Percentiles rank a stretch among this genome's conserved stretches.
phyloP scores from a whole-genome alignment of 2,888 invertebrate species.

The Anoplius nigerrimus region DNA sequence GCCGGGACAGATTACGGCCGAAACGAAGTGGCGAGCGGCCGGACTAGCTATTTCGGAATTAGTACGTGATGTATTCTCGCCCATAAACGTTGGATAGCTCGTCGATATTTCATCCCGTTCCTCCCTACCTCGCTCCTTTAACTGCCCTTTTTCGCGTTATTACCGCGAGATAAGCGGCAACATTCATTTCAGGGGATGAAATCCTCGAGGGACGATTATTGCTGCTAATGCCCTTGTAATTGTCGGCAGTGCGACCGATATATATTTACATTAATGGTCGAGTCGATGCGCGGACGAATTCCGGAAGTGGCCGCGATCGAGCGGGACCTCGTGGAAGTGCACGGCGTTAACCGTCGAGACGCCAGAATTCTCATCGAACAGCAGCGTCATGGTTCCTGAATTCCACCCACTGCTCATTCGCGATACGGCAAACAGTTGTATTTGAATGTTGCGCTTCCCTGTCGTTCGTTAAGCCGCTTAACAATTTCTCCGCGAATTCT shows the following conservation, averaged over 20 bases:
- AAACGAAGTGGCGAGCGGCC: constrained; percentile 43
- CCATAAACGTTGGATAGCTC: constrained; percentile 50
- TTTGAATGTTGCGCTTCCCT: no score
- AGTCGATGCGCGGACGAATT: no score
- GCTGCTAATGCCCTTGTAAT: constrained; percentile 45
- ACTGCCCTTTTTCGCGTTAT: constrained; percentile 57
- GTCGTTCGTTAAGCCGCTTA: no score
- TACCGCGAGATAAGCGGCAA: constrained; percentile 52
- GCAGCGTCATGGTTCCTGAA: no score
- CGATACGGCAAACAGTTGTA: no score
- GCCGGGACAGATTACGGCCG: constrained; percentile 50
- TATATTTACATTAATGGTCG: constrained; percentile 15
- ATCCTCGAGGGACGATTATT: constrained; percentile 48
- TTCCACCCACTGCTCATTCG: no score
- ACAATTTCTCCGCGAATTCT: no score
- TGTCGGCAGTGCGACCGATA: constrained; percentile 26
- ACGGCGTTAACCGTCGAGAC: no score
- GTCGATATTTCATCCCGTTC: constrained; percentile 54
- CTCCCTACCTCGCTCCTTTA: constrained; percentile 34
- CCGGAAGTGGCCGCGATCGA: no score
- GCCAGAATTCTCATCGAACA: no score
- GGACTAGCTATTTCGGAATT: constrained; percentile 57
- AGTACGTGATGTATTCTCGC: constrained; percentile 58
- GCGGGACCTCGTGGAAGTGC: no score
- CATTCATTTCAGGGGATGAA: constrained; percentile 44